Conservation (phyloP, 1,140 invertebrate species). For the Drosophila parabipectinata region DNA sequence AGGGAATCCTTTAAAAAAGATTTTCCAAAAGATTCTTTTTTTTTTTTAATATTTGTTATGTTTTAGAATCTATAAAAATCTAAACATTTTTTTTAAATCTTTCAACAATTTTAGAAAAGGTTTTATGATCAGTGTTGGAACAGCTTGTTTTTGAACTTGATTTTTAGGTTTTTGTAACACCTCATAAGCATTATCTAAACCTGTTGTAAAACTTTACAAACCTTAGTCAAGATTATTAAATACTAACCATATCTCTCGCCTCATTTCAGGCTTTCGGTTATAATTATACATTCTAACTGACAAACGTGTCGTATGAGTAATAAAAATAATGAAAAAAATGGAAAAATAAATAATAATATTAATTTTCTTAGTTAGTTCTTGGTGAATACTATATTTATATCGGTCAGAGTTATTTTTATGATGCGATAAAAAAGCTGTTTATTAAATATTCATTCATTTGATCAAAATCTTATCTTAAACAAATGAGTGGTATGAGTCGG, state of each 20-base stretch:
- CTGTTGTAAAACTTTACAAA: neutral
- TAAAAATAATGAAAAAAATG: too few relatives aligned
- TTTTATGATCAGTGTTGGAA: neutral
- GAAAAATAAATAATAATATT: too few relatives aligned
- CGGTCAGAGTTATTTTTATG: neutral
- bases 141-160: neutral
- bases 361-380: too few relatives aligned
- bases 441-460: constrained; percentile 29
- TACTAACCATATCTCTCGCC: neutral
- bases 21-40: too few relatives aligned
- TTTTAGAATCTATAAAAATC: too few relatives aligned
- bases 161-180: neutral
- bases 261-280: too few relatives aligned
- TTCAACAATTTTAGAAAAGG: neutral
- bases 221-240: neutral
- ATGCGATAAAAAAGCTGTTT: constrained; percentile 2
- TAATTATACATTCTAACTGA: too few relatives aligned
- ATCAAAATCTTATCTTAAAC: constrained; percentile 16
- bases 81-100: neutral
- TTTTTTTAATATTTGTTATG: too few relatives aligned
- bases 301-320: too few relatives aligned
- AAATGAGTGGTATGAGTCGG: constrained; percentile 9
- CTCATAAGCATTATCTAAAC: neutral
- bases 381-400: neutral
- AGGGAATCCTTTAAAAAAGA: too few relatives aligned